These are phyloP conservation scores for Chaenodraco wilsoni DNA, from an alignment of 2,797 vertebrate genomes.

Conservation along the genomic window DNA sequence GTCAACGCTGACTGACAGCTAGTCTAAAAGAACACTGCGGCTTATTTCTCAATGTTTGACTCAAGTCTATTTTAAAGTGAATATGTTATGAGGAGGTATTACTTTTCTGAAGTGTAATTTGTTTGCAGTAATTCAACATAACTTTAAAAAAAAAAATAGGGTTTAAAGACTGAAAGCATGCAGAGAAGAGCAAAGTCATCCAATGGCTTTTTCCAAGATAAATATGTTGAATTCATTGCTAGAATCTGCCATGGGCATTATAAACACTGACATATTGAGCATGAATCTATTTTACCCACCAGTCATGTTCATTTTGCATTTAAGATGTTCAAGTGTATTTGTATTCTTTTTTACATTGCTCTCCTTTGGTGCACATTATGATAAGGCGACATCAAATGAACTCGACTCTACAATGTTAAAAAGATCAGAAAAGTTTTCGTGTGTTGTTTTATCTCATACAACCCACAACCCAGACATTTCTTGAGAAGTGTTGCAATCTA, in stretches of 20 bases:
- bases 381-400: background rate
- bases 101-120: background rate
- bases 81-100: background rate
- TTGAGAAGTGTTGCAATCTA: background rate
- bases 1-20: background rate
- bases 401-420: accelerated
- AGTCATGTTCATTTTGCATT: no score
- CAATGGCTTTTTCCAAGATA: background rate
- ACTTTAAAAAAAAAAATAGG: background rate
- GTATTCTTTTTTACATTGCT: no score
- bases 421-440: no score
- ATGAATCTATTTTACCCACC: no score
- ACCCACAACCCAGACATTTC: background rate
- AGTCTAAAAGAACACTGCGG: background rate
- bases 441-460: background rate
- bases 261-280: no score
- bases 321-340: no score
- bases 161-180: background rate
- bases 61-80: background rate
- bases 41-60: background rate
- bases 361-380: no score
- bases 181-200: background rate
- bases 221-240: background rate
- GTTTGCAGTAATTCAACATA: background rate
- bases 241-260: no score